Base-by-base conservation (phyloP, 2,888 invertebrate species). In the Meiosimyza platycephala region DNA sequence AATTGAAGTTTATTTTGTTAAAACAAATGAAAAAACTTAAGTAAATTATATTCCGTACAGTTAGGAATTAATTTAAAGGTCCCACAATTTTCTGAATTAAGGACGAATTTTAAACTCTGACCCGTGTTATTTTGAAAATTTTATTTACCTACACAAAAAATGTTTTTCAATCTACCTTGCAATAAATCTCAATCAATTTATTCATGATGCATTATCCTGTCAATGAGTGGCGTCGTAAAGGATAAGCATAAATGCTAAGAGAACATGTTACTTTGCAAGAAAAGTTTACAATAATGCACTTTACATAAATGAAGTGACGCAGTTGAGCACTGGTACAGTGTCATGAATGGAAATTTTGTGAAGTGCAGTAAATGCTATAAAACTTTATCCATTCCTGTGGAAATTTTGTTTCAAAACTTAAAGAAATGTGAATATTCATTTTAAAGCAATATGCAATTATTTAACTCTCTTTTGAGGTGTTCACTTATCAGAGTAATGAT, bases 121-220 rank as follows among this genome's bases (percentile, higher is more conserved):
- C 28, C 28, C 28, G 4, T 28, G 3, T 4, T 3, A 4, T 28
- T 28, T 28, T 28, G 1, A 40, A 40, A 40, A 1, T 6, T 40
- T 40, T 40, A 40, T 6, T 40, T 9, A 40, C 9, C 40, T 40
- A 1, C 6, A 40, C 40, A 62, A 1, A 22, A 48, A 48, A 4
- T 7, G 5, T 22, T 22, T 48, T 15, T 15, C 11, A 4, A 22
- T 18, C 12, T 15, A 64, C 64, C 64, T 64, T 64, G 22, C 22
- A 12, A 64, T 64, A 64, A 50, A 64, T 64, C 28, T 50, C 18
- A 47, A 50, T 64, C 50, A 28, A 64, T 64, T 22, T 63, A 48
- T 63, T 63, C 63, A 63, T 63, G 48, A 48, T 63, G 63, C 63
- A 63, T 63, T 63, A 63, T 16, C 16, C 63, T 63, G 18, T 50